Evolutionary conservation across 1,140 invertebrate genomes (phyloP), one percentile per base, ranked within the genome.

Genomic region (Eufriesea mexicana): DNA sequence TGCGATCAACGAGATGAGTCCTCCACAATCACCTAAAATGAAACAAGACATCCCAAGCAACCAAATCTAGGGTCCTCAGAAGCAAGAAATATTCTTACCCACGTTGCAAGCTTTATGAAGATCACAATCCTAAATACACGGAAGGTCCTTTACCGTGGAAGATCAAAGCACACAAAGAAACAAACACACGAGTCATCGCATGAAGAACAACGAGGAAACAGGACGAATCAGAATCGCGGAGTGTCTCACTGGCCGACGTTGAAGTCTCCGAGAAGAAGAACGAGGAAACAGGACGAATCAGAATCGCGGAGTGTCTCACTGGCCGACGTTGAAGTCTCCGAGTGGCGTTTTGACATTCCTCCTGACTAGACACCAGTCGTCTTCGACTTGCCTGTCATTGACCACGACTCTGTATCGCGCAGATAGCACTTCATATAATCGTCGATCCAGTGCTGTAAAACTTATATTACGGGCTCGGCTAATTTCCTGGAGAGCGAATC

Each of bases 381-480:
- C 66, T 67, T 61, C 35, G 68, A 74, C n/a, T n/a, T n/a, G n/a
- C n/a, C n/a, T n/a, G n/a, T n/a, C n/a, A n/a, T n/a, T n/a, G n/a
- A n/a, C n/a, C n/a, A n/a, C n/a, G n/a, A n/a, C n/a, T n/a, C n/a
- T 83, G 83, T 86, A 89, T 91, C 90, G 82, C 89, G 89, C 89
- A 90, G 86, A 75, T 85, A 84, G 82, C 82, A 87, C 86, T 87
- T 4, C 35, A 84, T 91, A 91, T 64, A 64, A 91, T 89, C 89
- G 80, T 75, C 83, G 86, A 88, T 82, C 61, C 79, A 81, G 66
- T 74, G 87, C 86, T 87, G 88, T 88, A 14, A 89, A 90, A 90
- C 86, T 91, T 89, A 86, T 91, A 91, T 88, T 86, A 74, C 84
- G 72, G 35, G 73, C 28, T 59, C 62, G 51, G 64, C 71, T 86